Base-by-base conservation (phyloP, 2,797 vertebrate species). In the Argya squamiceps region DNA sequence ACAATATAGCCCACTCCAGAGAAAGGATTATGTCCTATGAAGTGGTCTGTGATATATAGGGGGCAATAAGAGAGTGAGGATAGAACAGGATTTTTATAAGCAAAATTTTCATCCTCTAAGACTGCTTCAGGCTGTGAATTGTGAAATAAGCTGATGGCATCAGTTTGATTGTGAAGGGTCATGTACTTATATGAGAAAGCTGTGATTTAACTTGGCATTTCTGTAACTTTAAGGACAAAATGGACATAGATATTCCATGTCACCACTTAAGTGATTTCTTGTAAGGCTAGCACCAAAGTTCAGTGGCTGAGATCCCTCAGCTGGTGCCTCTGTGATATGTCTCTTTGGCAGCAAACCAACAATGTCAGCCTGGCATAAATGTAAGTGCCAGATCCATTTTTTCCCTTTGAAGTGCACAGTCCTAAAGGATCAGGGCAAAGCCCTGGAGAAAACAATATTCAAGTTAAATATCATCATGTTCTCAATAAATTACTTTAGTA, bases 341-440 rank as follows among this genome's bases (percentile, higher is more conserved):
- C n/a, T 84, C 50, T 78, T 69, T 89, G 85, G 89, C 90, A 79
- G 88, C 73, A 86, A 84, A 84, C 73, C 85, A 84, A 16, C 83
- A 74, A 9, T 2, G 7, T 46, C 69, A 96, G 62, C 53, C 77
- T 44, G 50, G 43, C 34, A 32, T 39, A 71, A 93, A 84, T 73
- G 2, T 52, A 65, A 79, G 46, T 84, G 74, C 70, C 41, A 77
- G 32, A 73, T 70, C 11, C 5, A 23, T 64, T 93, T 64, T 76
- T 76, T 10, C 20, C 12, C 41, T 92, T 93, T 71, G 60, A 90
- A 73, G 69, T 79, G 41, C 19, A 36, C 27, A 69, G 4, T 76
- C 69, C 78, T 78, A 43, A 84, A 88, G 32, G 73, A 93, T 92
- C 19, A 55, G 26, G 26, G 18, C 36, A 90, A 83, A 89, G 65